Base-by-base conservation (phyloP, 2,888 invertebrate genomes). In the Plemyria rubiginata region DNA sequence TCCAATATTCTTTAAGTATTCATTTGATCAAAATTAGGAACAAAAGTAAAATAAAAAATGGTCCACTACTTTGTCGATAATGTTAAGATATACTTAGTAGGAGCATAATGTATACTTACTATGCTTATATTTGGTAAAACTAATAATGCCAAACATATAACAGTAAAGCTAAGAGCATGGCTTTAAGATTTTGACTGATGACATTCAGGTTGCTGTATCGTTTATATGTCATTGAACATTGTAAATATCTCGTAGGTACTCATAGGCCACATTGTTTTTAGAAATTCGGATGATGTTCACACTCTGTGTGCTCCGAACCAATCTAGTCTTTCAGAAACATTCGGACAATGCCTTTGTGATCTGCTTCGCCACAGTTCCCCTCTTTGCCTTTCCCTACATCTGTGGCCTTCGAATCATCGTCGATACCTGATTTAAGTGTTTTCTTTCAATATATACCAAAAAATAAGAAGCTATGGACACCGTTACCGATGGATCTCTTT, bases 401-500 rank as follows among this genome's bases (percentile, higher is more conserved):
- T 65, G 63, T 69, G 70, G 72, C 73, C 71, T 76, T 75, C 74
- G 71, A 76, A 80, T 81, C 73, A 79, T 83, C 73, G 79, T 79
- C 82, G 88, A 89, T 90, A 90, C 88, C 89, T 91, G 90, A 90
- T 87, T 82, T 83, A 75, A 80, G 78, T 86, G 82, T 85, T 85
- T 86, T 60, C 64, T 54, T 88, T 89, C 88, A 90, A 90, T 90
- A 86, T 90, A 91, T 91, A 91, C 90, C 92, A 90, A 92, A 92
- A 90, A 88, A 85, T 80, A 88, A 82, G 87, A 89, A 84, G 90
- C 89, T 90, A 86, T 88, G 85, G 82, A 87, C 79, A 83, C 88
- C 82, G 92, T 92, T 92, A 92, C 91, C 92, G 92, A 91, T 90
- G 90, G 92, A 92, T 92, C 92, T 92, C 92, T 88, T 83, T 84